These are phyloP conservation scores for Melieria picta DNA, from an alignment of 2,888 invertebrate species.

Conservation along the genomic window DNA sequence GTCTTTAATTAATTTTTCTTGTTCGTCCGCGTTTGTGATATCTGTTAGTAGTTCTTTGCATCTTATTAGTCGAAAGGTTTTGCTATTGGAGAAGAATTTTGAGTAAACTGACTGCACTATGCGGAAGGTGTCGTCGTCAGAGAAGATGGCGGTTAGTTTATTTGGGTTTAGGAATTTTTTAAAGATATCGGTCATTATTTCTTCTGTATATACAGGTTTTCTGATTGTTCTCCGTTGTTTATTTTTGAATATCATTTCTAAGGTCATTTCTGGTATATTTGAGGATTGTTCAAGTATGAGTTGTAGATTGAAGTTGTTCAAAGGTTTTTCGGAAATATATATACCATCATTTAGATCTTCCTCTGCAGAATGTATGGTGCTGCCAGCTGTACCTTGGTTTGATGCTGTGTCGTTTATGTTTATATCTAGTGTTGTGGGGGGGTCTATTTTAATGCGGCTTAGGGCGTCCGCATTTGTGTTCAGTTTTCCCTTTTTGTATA, in stretches of 20 bases:
- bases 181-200: conserved; percentile 1
- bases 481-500: conserved; percentile 29
- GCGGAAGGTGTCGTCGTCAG: background rate
- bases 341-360: background rate
- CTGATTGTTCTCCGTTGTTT: background rate
- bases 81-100: conserved; percentile 28
- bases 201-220: background rate
- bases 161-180: background rate
- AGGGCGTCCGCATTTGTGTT: conserved; percentile 33
- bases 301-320: background rate
- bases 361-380: too few relatives aligned
- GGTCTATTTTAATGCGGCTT: conserved; percentile 1
- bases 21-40: conserved; percentile 33
- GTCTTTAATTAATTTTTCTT: conserved; percentile 41
- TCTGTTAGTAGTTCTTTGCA: conserved; percentile 23
- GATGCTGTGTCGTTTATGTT: too few relatives aligned
- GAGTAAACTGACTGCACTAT: background rate
- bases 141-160: background rate
- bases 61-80: conserved; percentile 19
- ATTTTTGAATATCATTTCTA: background rate
- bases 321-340: background rate
- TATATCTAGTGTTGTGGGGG: too few relatives aligned
- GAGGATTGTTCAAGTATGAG: background rate
- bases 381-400: too few relatives aligned
- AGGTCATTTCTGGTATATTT: background rate